Evolutionary conservation across 2,888 invertebrate species (phyloP).

Genomic region (Tetramorium bicarinatum): DNA sequence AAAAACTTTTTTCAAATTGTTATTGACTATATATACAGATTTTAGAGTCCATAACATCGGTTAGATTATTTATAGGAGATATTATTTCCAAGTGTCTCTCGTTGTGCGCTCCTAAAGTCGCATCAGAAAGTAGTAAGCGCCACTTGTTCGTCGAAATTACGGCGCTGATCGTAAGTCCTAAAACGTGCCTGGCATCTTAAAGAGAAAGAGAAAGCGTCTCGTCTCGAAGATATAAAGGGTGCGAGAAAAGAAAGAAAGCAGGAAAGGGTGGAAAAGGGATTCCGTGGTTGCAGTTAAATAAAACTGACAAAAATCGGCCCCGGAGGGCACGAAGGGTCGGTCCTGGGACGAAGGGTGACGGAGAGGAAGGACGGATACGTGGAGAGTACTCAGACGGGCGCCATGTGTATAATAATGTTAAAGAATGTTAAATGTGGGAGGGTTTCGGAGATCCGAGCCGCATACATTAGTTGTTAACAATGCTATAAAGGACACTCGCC

Average conservation of each 20-base stretch:
- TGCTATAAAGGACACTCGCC: conserved; percentile 86
- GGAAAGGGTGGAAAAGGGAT: conserved; percentile 67
- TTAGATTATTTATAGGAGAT: conserved; percentile 55
- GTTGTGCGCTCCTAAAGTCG: conserved; percentile 63
- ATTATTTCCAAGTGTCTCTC: conserved; percentile 55
- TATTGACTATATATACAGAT: conserved; percentile 22
- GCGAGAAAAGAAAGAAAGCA: conserved; percentile 35
- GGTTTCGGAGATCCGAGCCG: conserved; percentile 79
- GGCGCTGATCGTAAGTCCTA: conserved; percentile 75
- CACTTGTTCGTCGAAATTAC: conserved; percentile 74
- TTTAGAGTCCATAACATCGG: conserved; percentile 18
- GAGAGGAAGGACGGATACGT: conserved; percentile 58
- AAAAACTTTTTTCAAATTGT: conserved; percentile 23
- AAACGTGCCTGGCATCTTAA: conserved; percentile 74
- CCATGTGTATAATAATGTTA: conserved; percentile 86
- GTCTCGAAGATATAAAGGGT: conserved; percentile 38
- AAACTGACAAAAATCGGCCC: conserved; percentile 75
- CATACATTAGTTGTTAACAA: conserved; percentile 87
- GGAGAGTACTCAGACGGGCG: conserved; percentile 80
- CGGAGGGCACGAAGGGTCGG: conserved; percentile 69
- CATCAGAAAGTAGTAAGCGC: conserved; percentile 73
- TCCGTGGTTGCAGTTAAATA: conserved; percentile 77
- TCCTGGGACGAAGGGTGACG: conserved; percentile 50
- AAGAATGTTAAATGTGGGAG: conserved; percentile 85
- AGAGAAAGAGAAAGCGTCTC: conserved; percentile 35